Evolutionary conservation across 1,140 invertebrate species (phyloP), one percentile per base, ranked within the genome.

Genomic region (Araneus ventricosus): DNA sequence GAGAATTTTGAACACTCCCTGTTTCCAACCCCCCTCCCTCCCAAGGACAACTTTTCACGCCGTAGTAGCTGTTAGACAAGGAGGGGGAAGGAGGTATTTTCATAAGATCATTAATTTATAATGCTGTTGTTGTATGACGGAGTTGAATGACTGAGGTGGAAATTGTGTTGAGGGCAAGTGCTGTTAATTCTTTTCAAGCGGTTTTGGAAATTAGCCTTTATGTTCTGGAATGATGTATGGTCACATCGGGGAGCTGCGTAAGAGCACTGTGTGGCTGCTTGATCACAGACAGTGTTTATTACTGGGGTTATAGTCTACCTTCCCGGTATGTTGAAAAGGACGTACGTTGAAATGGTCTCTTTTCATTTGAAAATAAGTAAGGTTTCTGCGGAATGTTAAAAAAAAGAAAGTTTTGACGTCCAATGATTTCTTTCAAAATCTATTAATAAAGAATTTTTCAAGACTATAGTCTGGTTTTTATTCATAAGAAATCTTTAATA

Each of bases 221-320:
- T 63, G 59, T 63, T 63, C 59, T 63, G 59, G 59, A 63, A 63
- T 63, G 59, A 63, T 63, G 59, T 63, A 63, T 63, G 59, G 59
- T n/a, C 5, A n/a, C 59, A 24, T 63, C n/a, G 20, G 0, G 59
- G 7, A n/a, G 59, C n/a, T 63, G 24, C 45, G 45, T 52, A 2
- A 0, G 45, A 52, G 45, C 2, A 0, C 10, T 8, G 45, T 52
- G 1, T 52, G 45, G 17, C 17, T 52, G 2, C 10, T 52, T 52
- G 45, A 52, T 17, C 1, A 17, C 45, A 14, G 45, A 0, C 45
- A 17, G 45, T 14, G 45, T 52, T 52, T 52, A 52, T 52, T 52
- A 52, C 45, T 52, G 1, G 10, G 45, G 45, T 3, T 14, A 10
- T 14, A 52, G 1, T 0, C 45, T 52, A 14, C 17, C 3, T 2